phyloP scores from a whole-genome alignment of 1,140 invertebrate species.

The Aphidius ervi region DNA sequence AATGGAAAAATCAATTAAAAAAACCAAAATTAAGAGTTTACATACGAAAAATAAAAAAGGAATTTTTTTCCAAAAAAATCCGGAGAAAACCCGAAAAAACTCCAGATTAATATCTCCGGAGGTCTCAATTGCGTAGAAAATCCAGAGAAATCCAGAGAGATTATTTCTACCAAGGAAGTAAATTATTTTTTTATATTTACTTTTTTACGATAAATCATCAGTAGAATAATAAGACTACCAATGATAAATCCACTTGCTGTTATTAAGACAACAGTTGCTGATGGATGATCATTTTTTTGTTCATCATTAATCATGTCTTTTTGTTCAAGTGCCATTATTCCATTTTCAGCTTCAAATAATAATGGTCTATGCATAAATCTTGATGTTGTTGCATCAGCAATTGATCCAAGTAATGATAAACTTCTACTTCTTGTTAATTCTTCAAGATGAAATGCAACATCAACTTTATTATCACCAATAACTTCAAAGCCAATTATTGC shows the following conservation, averaged over 20 bases:
- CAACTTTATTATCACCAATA: slow-evolving; percentile 62
- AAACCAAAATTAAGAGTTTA: too few relatives aligned
- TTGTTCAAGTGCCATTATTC: slow-evolving; percentile 60
- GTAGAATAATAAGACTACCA: slow-evolving; percentile 63
- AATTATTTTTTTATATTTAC: slow-evolving; percentile 31
- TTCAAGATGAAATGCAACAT: slow-evolving; percentile 63
- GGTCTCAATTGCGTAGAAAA: background rate
- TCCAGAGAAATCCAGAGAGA: too few relatives aligned
- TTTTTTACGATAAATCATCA: slow-evolving; percentile 65
- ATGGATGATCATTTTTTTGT: slow-evolving; percentile 66
- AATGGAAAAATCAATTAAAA: too few relatives aligned
- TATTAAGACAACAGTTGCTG: slow-evolving; percentile 65
- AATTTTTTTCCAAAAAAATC: too few relatives aligned
- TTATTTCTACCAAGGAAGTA: background rate
- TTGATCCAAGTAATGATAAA: slow-evolving; percentile 50
- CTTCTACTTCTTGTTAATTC: slow-evolving; percentile 56
- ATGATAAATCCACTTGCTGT: slow-evolving; percentile 69
- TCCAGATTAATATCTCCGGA: background rate
- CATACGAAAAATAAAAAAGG: too few relatives aligned
- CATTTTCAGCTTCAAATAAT: slow-evolving; percentile 42
- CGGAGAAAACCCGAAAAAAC: too few relatives aligned
- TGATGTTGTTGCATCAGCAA: slow-evolving; percentile 64
- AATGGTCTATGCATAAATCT: slow-evolving; percentile 58
- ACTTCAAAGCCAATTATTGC: slow-evolving; percentile 60
- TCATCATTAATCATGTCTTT: slow-evolving; percentile 65